Conservation (phyloP, 2,888 invertebrate species). For the Cosmorhoe ocellata region DNA sequence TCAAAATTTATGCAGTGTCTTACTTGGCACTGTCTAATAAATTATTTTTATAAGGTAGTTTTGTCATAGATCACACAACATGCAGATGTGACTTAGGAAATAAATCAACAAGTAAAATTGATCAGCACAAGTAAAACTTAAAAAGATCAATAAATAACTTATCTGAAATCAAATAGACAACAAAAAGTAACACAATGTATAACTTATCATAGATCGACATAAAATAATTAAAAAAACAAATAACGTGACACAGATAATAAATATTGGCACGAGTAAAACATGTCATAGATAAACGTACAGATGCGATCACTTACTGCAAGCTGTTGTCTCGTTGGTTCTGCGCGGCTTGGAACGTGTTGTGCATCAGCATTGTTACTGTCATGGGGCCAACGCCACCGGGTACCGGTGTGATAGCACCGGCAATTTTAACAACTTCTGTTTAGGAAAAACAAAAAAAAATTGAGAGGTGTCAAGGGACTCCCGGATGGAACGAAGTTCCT, state of each 20-base stretch:
- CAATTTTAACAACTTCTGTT: conserved; percentile 88
- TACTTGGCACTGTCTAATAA: too few relatives aligned
- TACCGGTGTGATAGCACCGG: conserved; percentile 93
- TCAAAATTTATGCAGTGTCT: too few relatives aligned
- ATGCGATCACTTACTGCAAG: conserved; percentile 37
- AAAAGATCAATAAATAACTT: too few relatives aligned
- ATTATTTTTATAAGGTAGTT: too few relatives aligned
- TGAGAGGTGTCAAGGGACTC: not conserved
- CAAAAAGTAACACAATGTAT: not conserved
- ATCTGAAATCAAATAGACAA: too few relatives aligned
- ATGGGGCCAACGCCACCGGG: conserved; percentile 97
- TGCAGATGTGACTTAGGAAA: too few relatives aligned
- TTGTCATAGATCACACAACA: too few relatives aligned
- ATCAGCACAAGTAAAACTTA: too few relatives aligned
- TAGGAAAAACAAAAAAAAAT: conserved; percentile 2
- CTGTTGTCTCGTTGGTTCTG: conserved; percentile 59
- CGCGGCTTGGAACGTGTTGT: conserved; percentile 91
- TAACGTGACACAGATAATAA: too few relatives aligned
- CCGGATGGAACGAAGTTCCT: too few relatives aligned
- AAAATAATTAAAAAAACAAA: too few relatives aligned
- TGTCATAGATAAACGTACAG: conserved; percentile 10
- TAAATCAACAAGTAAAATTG: too few relatives aligned
- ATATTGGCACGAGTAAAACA: not conserved
- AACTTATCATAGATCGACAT: not conserved
- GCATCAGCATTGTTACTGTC: conserved; percentile 97